These are phyloP conservation scores for Selenia dentaria DNA, from an alignment of 2,888 invertebrate species.

Conservation along the genomic window DNA sequence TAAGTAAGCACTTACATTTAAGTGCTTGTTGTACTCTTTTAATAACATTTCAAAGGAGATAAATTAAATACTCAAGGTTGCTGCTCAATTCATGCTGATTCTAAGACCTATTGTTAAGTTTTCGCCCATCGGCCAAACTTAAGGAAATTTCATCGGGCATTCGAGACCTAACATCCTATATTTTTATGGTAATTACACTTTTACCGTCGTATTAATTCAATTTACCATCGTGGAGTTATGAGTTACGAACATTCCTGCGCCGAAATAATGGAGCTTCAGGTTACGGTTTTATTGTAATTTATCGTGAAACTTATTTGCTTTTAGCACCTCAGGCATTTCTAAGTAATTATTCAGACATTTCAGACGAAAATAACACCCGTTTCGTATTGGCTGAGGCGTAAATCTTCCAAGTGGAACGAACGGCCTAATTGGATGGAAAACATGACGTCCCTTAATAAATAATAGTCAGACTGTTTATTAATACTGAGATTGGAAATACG, in stretches of 20 bases:
- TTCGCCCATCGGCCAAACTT: too few relatives aligned
- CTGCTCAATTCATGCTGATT: too few relatives aligned
- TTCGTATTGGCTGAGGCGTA: slow-evolving; percentile 43
- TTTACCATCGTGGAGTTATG: slow-evolving; percentile 65
- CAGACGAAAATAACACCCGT: slow-evolving; percentile 40
- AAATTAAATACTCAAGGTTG: too few relatives aligned
- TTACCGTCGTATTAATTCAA: slow-evolving; percentile 70
- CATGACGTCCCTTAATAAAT: slow-evolving; percentile 34
- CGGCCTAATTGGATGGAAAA: slow-evolving; percentile 29
- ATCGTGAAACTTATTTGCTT: slow-evolving; percentile 55
- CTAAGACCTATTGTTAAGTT: too few relatives aligned
- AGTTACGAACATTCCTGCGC: slow-evolving; percentile 47
- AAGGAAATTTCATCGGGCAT: too few relatives aligned
- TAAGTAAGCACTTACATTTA: too few relatives aligned
- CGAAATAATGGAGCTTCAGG: slow-evolving; percentile 52
- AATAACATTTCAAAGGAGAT: too few relatives aligned
- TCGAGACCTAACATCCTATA: too few relatives aligned
- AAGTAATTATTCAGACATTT: slow-evolving; percentile 49
- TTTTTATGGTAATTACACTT: slow-evolving; percentile 78
- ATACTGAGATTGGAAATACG: slow-evolving; percentile 18
- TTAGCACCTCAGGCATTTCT: slow-evolving; percentile 45
- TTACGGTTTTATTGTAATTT: slow-evolving; percentile 58
- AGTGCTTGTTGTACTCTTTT: too few relatives aligned
- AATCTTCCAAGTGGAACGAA: slow-evolving; percentile 35
- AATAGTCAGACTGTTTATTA: slow-evolving; percentile 25